Evolutionary conservation across 2,888 invertebrate species (phyloP).

Genomic region (Drosophila suboccidentalis): DNA sequence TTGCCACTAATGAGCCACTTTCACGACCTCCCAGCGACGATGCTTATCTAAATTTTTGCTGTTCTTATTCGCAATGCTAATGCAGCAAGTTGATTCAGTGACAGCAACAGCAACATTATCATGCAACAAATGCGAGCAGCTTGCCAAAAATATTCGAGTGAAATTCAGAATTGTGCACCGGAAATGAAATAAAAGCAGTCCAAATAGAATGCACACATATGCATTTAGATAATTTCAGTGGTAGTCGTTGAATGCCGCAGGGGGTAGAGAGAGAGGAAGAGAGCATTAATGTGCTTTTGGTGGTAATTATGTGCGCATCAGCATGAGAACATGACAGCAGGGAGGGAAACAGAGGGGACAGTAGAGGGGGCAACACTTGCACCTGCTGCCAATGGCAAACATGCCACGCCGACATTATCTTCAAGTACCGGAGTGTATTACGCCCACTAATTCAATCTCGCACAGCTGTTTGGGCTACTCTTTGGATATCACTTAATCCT

Average conservation of each 20-base stretch:
- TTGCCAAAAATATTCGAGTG: conserved; percentile 51
- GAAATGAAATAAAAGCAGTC: conserved; percentile 61
- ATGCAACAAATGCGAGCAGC: conserved; percentile 37
- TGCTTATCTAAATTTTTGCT: conserved; percentile 57
- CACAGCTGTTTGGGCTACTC: not conserved
- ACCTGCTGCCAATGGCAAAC: conserved; percentile 29
- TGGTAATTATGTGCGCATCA: conserved; percentile 68
- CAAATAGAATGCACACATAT: conserved; percentile 22
- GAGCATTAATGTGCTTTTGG: conserved; percentile 63
- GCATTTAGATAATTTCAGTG: conserved; percentile 8
- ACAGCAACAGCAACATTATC: conserved; percentile 15
- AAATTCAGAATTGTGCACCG: conserved; percentile 56
- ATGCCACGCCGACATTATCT: conserved; percentile 21
- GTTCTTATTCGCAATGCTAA: conserved; percentile 68
- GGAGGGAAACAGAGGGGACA: too few species aligned
- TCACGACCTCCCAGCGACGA: conserved; percentile 3
- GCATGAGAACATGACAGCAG: conserved; percentile 23
- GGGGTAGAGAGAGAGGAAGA: conserved; percentile 7
- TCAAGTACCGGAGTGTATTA: not conserved
- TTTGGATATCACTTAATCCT: not conserved
- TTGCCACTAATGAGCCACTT: conserved; percentile 51
- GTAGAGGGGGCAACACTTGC: conserved; percentile 14
- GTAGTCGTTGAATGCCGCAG: conserved; percentile 22
- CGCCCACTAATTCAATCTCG: conserved; percentile 11
- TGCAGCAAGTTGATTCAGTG: conserved; percentile 60